Percentiles rank a stretch among this genome's conserved stretches.
Evolutionary conservation across 2,888 invertebrate genomes (phyloP).

Genomic region (Vesta saturnalis): DNA sequence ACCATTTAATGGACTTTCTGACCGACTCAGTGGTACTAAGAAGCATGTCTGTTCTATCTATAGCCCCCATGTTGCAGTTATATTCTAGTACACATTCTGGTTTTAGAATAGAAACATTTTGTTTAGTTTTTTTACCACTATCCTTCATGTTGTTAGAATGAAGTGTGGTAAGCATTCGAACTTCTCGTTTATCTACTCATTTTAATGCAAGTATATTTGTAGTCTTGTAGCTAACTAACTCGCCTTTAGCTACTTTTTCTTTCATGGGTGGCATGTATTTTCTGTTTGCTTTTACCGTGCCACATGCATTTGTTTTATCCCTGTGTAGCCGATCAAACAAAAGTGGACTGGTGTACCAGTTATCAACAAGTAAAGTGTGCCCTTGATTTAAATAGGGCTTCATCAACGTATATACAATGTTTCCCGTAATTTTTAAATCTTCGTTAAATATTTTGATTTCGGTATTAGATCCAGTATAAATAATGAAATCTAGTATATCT

Average conservation of each 20-base stretch:
- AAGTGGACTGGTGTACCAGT: conserved; percentile 47
- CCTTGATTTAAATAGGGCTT: conserved; percentile 36
- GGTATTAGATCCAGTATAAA: conserved; percentile 41
- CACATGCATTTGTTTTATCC: conserved; percentile 41
- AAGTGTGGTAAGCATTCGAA: conserved; percentile 44
- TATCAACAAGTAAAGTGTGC: conserved; percentile 46
- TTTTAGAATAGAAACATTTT: conserved; percentile 41
- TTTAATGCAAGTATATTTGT: conserved; percentile 45
- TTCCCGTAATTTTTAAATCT: conserved; percentile 38
- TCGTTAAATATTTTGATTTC: conserved; percentile 9
- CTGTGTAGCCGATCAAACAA: conserved; percentile 17
- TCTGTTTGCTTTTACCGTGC: conserved; percentile 44
- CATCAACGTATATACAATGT: conserved; percentile 41
- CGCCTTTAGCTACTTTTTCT: background rate
- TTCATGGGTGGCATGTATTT: conserved; percentile 42
- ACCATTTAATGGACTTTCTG: too few species aligned
- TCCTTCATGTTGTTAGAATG: conserved; percentile 35
- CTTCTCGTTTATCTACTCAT: conserved; percentile 51
- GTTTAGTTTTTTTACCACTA: conserved; percentile 35
- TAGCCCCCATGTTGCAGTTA: conserved; percentile 47
- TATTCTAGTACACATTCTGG: conserved; percentile 48
- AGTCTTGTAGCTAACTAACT: background rate
- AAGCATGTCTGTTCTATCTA: conserved; percentile 48
- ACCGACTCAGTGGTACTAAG: conserved; percentile 27
- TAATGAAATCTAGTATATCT: conserved; percentile 42